phyloP scores from a whole-genome alignment of 2,113 vertebrate species.

The Sander lucioperca region DNA sequence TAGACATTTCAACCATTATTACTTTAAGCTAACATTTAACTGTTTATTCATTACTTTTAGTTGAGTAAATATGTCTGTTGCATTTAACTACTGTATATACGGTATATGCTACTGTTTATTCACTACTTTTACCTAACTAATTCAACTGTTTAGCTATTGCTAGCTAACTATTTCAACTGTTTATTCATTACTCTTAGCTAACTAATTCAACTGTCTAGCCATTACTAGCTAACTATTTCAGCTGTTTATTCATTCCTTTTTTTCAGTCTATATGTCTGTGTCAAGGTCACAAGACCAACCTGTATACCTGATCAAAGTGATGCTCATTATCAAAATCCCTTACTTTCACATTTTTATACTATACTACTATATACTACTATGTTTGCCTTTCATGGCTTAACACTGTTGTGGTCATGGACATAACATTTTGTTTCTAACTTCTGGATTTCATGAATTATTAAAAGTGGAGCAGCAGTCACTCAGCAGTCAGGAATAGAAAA shows the following conservation, averaged over 20 bases:
- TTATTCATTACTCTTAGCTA: neutral
- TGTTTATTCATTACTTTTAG: neutral
- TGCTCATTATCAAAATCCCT: neutral
- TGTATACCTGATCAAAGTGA: neutral
- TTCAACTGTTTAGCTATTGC: too few species aligned
- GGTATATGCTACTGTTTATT: neutral
- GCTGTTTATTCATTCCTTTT: neutral
- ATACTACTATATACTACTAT: too few species aligned
- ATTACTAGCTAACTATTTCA: neutral
- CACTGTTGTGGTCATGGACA: conserved; percentile 9
- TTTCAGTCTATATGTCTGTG: rapidly evolving
- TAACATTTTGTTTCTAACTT: conserved; percentile 35
- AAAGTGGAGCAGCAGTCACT: conserved; percentile 58
- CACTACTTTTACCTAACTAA: neutral
- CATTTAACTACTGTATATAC: neutral
- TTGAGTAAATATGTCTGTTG: neutral
- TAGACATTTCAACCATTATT: neutral
- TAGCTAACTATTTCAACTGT: neutral
- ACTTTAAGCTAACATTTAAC: too few species aligned
- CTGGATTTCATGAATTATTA: conserved; percentile 58
- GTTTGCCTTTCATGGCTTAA: neutral
- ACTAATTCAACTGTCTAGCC: neutral
- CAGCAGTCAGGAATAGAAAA: conserved; percentile 50
- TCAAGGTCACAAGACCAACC: neutral
- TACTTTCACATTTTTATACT: neutral